Percentiles rank a stretch among this genome's conserved stretches.
Conservation (phyloP, 2,113 vertebrate species). For the Myrmophylax atrothorax region DNA sequence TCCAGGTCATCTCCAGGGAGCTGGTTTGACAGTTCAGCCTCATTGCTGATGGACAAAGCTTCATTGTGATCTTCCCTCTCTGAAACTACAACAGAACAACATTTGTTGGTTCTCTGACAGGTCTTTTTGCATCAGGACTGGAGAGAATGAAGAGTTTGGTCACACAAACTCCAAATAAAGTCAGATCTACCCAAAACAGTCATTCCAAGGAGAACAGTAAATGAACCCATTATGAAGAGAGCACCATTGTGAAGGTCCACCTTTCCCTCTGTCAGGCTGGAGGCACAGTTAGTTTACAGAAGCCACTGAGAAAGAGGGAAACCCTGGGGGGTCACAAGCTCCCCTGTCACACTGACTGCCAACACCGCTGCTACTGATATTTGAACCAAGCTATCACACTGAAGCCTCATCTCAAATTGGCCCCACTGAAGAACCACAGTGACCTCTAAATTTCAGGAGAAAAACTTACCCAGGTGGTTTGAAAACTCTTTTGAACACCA, state of each 20-base stretch:
- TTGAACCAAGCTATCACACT: not conserved
- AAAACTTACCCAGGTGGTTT: not conserved
- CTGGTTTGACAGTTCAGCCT: conserved; percentile 77
- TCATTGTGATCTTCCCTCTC: conserved; percentile 80
- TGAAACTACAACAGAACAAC: conserved; percentile 73
- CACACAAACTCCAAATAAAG: not conserved
- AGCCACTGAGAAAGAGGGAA: not conserved
- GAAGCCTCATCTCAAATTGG: not conserved
- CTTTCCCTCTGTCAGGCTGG: not conserved
- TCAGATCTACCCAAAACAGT: not conserved
- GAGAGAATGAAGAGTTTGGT: rapidly evolving
- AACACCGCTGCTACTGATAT: not conserved
- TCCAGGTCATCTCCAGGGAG: conserved; percentile 81
- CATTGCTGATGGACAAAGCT: conserved; percentile 79
- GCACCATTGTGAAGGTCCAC: not conserved
- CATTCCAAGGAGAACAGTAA: not conserved
- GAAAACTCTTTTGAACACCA: not conserved
- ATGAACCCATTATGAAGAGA: not conserved
- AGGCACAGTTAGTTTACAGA: not conserved
- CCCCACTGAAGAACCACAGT: not conserved
- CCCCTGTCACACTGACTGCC: not conserved
- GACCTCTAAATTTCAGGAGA: not conserved
- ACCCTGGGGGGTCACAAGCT: not conserved
- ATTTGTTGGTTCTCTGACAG: not conserved
- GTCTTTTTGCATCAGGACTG: not conserved